Percentiles rank a stretch among this genome's conserved stretches.
Evolutionary conservation across 2,888 invertebrate genomes (phyloP).

Genomic region (Biston stratarius): DNA sequence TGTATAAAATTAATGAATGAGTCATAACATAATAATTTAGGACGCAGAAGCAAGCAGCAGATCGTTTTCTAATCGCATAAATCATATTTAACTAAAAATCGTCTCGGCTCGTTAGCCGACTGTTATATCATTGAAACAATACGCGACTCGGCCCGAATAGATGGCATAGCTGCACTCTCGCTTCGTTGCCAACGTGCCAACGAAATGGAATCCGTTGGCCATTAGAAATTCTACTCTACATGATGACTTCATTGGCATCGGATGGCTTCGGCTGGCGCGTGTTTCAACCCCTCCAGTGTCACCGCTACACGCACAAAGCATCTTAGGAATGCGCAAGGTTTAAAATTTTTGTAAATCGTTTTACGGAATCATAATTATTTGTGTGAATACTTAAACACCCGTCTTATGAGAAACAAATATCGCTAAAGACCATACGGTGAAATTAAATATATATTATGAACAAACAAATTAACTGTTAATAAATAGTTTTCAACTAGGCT

Average conservation of each 20-base stretch:
- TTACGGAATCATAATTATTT: not conserved
- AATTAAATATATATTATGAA: too few species aligned
- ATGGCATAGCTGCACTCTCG: conserved; percentile 76
- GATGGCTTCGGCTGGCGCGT: conserved; percentile 66
- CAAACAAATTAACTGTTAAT: too few species aligned
- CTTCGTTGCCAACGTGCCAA: conserved; percentile 82
- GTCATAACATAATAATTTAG: conserved; percentile 10
- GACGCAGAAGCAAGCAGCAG: not conserved
- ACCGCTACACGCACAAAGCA: conserved; percentile 54
- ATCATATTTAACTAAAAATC: conserved; percentile 40
- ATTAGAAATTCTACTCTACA: conserved; percentile 80
- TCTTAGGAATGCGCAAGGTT: conserved; percentile 56
- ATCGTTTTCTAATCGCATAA: conserved; percentile 34
- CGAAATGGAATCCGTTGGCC: conserved; percentile 81
- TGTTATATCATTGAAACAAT: conserved; percentile 66
- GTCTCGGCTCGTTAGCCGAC: conserved; percentile 40
- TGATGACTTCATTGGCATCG: conserved; percentile 80
- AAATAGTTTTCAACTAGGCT: too few species aligned
- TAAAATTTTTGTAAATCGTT: conserved; percentile 48
- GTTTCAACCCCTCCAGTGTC: conserved; percentile 55
- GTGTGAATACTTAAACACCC: too few species aligned
- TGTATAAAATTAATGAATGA: too few species aligned
- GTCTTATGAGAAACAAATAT: too few species aligned
- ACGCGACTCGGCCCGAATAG: conserved; percentile 72
- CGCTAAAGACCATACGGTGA: too few species aligned